phyloP scores from a whole-genome alignment of 2,113 vertebrate species.

The Scalopus aquaticus region DNA sequence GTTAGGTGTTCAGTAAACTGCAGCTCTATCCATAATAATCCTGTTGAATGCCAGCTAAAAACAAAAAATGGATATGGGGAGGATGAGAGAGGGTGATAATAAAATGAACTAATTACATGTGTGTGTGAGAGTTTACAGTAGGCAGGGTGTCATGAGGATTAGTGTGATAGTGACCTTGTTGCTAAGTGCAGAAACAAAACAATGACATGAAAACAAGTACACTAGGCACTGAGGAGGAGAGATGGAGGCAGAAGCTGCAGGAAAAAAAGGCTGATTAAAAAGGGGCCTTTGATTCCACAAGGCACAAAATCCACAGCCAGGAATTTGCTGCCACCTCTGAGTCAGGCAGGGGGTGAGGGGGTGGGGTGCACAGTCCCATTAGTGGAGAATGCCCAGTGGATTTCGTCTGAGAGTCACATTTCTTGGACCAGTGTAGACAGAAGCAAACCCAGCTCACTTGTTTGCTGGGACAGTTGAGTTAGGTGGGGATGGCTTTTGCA shows the following conservation, averaged over 20 bases:
- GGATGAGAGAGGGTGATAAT: background rate
- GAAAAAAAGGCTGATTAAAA: conserved; percentile 59
- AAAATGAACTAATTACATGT: background rate
- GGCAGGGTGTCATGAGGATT: conserved; percentile 60
- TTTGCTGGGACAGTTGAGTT: conserved; percentile 43
- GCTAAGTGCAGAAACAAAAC: conserved; percentile 77
- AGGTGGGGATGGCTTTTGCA: conserved; percentile 79
- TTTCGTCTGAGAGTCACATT: conserved; percentile 83
- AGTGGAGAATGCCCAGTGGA: conserved; percentile 75
- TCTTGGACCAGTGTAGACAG: conserved; percentile 72
- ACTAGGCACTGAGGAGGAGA: conserved; percentile 40
- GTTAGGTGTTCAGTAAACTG: conserved; percentile 11
- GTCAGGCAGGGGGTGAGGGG: conserved; percentile 79
- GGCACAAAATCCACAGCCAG: conserved; percentile 75
- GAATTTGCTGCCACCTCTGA: conserved; percentile 83
- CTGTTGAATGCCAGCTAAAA: background rate
- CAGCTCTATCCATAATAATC: background rate
- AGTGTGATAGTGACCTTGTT: conserved; percentile 66
- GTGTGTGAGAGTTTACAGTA: conserved; percentile 21
- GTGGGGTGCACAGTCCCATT: conserved; percentile 62
- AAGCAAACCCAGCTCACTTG: conserved; percentile 59
- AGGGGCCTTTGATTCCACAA: conserved; percentile 82
- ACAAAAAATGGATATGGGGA: background rate
- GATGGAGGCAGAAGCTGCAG: conserved; percentile 29
- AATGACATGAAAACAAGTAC: conserved; percentile 63